Evolutionary conservation across 1,140 invertebrate species (phyloP).

Genomic region (Tetramorium parvispinum): DNA sequence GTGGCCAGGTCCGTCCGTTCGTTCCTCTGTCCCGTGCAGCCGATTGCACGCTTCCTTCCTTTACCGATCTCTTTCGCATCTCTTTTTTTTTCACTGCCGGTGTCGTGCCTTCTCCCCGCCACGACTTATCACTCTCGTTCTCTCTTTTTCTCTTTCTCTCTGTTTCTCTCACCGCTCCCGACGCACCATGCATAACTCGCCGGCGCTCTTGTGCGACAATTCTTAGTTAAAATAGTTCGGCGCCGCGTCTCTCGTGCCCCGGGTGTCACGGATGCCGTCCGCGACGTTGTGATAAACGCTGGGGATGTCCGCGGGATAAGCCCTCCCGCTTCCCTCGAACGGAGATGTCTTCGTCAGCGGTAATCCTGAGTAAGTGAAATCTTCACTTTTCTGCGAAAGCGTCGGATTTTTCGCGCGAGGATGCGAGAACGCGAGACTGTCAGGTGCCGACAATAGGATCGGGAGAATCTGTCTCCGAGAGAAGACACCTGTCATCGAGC

Average conservation of each 20-base stretch:
- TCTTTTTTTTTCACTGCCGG: slow-evolving; percentile 51
- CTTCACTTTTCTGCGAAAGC: not conserved
- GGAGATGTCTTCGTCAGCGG: slow-evolving; percentile 59
- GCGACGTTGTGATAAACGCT: slow-evolving; percentile 30
- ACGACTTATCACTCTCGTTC: slow-evolving; percentile 21
- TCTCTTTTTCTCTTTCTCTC: not conserved
- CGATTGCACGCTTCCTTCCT: slow-evolving; percentile 35
- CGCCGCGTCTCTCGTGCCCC: slow-evolving; percentile 17
- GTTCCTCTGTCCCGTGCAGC: slow-evolving; percentile 36
- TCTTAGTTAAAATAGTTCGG: slow-evolving; percentile 66
- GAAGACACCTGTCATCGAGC: not conserved
- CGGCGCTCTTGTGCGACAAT: slow-evolving; percentile 44
- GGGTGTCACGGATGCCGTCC: slow-evolving; percentile 22
- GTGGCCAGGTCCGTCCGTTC: slow-evolving; percentile 20
- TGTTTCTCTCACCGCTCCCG: slow-evolving; percentile 54
- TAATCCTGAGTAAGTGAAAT: slow-evolving; percentile 62
- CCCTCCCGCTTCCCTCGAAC: slow-evolving; percentile 21
- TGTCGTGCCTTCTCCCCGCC: not conserved
- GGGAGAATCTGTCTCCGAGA: not conserved
- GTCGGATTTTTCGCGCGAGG: not conserved
- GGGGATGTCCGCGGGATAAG: slow-evolving; percentile 65
- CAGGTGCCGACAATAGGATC: not conserved
- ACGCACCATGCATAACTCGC: slow-evolving; percentile 63
- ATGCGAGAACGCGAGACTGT: not conserved
- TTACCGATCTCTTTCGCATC: slow-evolving; percentile 48